These are phyloP conservation scores for Standfussiana lucernea DNA, from an alignment of 2,888 invertebrate species.

Conservation along the genomic window DNA sequence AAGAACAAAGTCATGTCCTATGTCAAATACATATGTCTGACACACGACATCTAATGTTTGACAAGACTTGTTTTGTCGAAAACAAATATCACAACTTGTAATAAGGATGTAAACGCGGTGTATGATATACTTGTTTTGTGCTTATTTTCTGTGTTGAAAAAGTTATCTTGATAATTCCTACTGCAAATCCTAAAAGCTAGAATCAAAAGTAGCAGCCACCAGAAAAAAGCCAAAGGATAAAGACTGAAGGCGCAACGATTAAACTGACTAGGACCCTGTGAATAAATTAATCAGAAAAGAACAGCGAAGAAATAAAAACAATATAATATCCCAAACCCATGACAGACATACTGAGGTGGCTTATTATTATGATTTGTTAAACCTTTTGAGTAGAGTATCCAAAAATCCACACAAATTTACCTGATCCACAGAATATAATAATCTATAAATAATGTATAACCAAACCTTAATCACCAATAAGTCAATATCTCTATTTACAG, in stretches of 20 bases:
- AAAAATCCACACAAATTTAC: neutral
- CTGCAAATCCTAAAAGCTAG: neutral
- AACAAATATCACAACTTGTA: no score
- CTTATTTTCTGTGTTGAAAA: neutral
- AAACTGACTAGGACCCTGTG: neutral
- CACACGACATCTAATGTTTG: no score
- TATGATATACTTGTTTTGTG: neutral
- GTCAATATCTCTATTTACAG: constrained; percentile 46
- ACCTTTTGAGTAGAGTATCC: neutral
- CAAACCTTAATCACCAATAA: constrained; percentile 42
- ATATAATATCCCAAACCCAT: neutral
- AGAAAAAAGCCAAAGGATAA: neutral
- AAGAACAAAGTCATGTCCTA: no score
- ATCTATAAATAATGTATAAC: neutral
- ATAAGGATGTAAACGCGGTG: no score
- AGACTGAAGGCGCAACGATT: neutral
- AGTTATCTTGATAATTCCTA: neutral
- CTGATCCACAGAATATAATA: constrained; percentile 3
- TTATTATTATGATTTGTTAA: neutral
- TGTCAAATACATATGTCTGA: no score
- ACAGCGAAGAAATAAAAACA: neutral
- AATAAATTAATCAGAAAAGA: neutral
- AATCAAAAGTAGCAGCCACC: neutral
- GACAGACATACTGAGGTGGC: neutral
- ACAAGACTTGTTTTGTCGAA: no score